These are phyloP conservation scores for Numenius phaeopus DNA, from an alignment of 2,797 vertebrate species.

Conservation along the genomic window DNA sequence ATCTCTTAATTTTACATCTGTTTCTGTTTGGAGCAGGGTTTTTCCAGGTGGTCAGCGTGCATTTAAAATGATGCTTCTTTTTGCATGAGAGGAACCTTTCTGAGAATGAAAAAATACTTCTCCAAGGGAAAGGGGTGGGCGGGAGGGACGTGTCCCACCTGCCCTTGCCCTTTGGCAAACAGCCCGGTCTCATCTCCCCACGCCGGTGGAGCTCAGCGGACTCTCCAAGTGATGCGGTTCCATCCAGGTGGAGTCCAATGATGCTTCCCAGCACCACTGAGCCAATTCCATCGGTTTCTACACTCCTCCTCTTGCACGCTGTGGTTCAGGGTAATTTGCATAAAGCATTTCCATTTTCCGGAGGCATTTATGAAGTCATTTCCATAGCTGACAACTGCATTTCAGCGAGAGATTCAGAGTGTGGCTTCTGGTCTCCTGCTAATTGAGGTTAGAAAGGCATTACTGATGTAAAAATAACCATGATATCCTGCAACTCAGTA, in stretches of 20 bases:
- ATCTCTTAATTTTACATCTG: neutral
- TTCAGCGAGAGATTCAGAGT: neutral
- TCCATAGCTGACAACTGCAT: constrained; percentile 29
- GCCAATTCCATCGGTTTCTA: neutral
- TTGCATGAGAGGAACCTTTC: neutral
- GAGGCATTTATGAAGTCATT: constrained; percentile 13
- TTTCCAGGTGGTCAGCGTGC: neutral
- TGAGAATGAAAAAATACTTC: neutral
- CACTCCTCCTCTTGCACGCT: neutral
- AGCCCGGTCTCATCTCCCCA: neutral
- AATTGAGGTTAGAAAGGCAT: constrained; percentile 61
- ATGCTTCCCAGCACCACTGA: neutral
- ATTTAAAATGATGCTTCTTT: neutral
- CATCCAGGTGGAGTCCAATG: neutral
- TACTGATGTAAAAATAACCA: constrained; percentile 25
- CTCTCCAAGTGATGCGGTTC: neutral
- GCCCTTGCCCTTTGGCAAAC: neutral
- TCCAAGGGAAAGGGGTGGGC: neutral
- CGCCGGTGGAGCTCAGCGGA: neutral
- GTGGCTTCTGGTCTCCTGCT: constrained; percentile 12
- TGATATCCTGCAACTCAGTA: neutral
- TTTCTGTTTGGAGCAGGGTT: neutral
- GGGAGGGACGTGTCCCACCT: neutral
- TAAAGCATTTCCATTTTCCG: constrained; percentile 39
- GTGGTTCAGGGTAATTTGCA: constrained; percentile 34